Base-by-base conservation (phyloP, 2,888 invertebrate species). In the Aricia artaxerxes region DNA sequence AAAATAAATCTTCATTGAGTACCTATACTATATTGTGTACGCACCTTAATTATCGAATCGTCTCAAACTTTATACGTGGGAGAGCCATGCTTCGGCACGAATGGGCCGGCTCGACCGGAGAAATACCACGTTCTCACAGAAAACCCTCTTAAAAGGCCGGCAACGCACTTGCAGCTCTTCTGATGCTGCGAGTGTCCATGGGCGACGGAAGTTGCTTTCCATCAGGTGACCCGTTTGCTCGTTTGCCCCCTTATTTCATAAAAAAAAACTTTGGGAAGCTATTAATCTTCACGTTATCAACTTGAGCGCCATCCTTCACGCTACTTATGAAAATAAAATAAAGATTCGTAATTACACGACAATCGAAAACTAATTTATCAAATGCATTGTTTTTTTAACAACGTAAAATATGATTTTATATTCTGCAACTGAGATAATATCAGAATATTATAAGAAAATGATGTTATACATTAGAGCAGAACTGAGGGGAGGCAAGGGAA, bases 281-380 rank as follows among this genome's bases (percentile, higher is more conserved):
- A 69, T 69, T 69, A 38, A 69, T 69, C 35, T 35, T 13, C 69
- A 64, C 24, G 69, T 35, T 69, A 35, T 13, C 35, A 13, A 38
- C 35, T 5, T 69, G 13, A 35, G 35, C 69, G 35, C 69, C 24
- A 69, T 69, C 4, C 16, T 69, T 69, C 35, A 69, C 5, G 69
- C 64, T 31, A 64, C 69, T 35, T 69, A 38, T 38, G 16, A 35
- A 69, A 38, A 38, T 69, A 69, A 69, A 69, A 69, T 38, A 69
- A 69, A 16, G 35, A 31, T 69, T 69, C 31, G 13, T 69, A 69
- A 24, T 69, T 69, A 31, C 5, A 69, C 16, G 38, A 35, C 35
- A 69, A 69, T 69, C 35, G 69, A 1, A 35, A 69, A 69, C 13
- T 69, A 69, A 69, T 69, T 69, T 38, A 69, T 69, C 35, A 69